Evolutionary conservation across 2,113 vertebrate genomes (phyloP), one percentile per base, ranked within the genome.

Genomic region (Otocyon megalotis): DNA sequence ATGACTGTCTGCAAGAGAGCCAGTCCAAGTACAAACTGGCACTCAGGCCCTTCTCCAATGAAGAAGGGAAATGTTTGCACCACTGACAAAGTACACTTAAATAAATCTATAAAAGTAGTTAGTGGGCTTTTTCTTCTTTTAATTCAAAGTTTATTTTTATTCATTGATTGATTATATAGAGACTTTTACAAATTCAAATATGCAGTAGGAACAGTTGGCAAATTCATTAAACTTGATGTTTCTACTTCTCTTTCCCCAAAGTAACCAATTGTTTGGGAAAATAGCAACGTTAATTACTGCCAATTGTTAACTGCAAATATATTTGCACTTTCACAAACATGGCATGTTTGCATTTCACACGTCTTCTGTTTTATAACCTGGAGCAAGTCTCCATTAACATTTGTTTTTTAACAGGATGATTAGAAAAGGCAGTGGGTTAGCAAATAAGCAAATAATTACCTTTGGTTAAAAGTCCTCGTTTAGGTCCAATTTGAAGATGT

Each of bases 361-460:
- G 35, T 83, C 62, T 94, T 90, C 32, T 86, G 35, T 84, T 93
- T 93, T 93, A 90, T 95, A 96, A 95, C 89, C 89, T 87, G 83
- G 22, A 93, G 32, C 35, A 50, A 92, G 67, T 74, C 54, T 89
- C 56, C 26, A 88, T 54, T 90, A 93, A 87, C 77, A 72, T 90
- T 84, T 81, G 48, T 94, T 69, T 69, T 72, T 94, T 37, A 96
- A 82, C 62, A 93, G n/a, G 93, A 95, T 91, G 85, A 69, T 93
- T 89, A 91, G 86, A 93, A 93, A 96, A 96, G 32, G 30, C 54
- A 76, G 12, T 97, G 71, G 5, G 79, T 97, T 96, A 77, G 14
- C 50, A 96, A 94, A 88, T 80, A 92, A 96, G 16, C 16, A 95
- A 94, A 93, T 72, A 76, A 93, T 91, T 87, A 92, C n/a, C 82